Evolutionary conservation across 2,113 vertebrate genomes (phyloP).

Genomic region (Gavialis gangeticus): DNA sequence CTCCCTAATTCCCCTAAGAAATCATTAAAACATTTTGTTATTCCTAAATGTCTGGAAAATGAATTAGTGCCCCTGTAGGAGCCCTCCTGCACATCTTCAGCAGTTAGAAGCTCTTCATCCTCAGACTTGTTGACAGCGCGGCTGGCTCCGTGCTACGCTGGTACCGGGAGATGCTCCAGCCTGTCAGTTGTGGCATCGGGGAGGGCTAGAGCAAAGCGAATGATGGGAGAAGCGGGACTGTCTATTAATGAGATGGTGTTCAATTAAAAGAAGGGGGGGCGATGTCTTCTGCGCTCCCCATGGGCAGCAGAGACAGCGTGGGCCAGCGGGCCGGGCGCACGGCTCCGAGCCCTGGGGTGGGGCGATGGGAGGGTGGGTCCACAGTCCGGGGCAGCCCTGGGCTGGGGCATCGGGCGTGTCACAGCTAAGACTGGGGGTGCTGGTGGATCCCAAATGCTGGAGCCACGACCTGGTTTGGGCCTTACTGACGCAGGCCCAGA

Average conservation of each 20-base stretch:
- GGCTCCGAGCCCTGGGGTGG: too few relatives aligned
- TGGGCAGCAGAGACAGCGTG: too few relatives aligned
- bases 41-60: slow-evolving; percentile 84
- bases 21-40: slow-evolving; percentile 85
- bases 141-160: not conserved
- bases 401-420: too few relatives aligned
- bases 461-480: not conserved
- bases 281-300: too few relatives aligned
- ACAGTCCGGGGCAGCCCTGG: too few relatives aligned
- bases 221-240: not conserved
- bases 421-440: not conserved
- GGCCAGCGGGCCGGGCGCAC: too few relatives aligned
- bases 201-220: not conserved
- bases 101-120: slow-evolving; percentile 32
- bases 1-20: slow-evolving; percentile 83
- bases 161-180: not conserved
- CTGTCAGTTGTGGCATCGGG: accelerated
- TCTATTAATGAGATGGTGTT: not conserved
- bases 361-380: too few relatives aligned
- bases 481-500: not conserved
- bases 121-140: slow-evolving; percentile 35
- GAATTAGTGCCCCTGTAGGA: slow-evolving; percentile 81
- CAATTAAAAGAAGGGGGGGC: not conserved
- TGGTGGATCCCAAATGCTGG: not conserved
- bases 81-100: slow-evolving; percentile 58